Evolutionary conservation across 2,113 vertebrate species (phyloP).

Genomic region (Campylomormyrus tamandua): DNA sequence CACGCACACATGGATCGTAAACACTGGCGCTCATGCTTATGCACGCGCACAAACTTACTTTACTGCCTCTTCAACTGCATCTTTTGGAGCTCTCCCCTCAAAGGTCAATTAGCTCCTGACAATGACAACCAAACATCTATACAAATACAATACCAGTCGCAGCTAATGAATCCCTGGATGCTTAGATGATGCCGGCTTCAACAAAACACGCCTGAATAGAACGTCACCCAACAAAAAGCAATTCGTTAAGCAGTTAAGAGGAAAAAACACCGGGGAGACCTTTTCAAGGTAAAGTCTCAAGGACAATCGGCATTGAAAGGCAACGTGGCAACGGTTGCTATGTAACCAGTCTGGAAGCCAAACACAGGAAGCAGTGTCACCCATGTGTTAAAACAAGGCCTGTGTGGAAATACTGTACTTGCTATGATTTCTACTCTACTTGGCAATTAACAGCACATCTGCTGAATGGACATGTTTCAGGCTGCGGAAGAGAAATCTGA

Average conservation of each 20-base stretch:
- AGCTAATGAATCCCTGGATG: background rate
- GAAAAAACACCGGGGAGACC: background rate
- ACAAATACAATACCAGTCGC: background rate
- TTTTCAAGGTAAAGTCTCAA: slow-evolving; percentile 12
- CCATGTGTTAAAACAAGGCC: background rate
- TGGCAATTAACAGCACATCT: background rate
- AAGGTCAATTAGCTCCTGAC: background rate
- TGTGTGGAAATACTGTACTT: background rate
- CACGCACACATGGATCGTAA: background rate
- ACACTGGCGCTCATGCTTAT: background rate
- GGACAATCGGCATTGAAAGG: background rate
- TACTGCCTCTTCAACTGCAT: background rate
- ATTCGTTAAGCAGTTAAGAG: background rate
- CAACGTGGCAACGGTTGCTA: slow-evolving; percentile 9
- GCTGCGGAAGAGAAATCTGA: background rate
- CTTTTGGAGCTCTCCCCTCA: background rate
- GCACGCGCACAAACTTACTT: background rate
- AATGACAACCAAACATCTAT: background rate
- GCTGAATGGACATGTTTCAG: background rate
- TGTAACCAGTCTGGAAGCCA: background rate
- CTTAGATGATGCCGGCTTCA: background rate
- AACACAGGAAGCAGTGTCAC: slow-evolving; percentile 6
- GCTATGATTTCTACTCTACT: background rate
- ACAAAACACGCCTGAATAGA: background rate
- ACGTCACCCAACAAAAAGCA: background rate